Percentiles rank a stretch among this genome's conserved stretches.
Conservation (phyloP, 2,888 invertebrate genomes). For the Trisateles emortualis region DNA sequence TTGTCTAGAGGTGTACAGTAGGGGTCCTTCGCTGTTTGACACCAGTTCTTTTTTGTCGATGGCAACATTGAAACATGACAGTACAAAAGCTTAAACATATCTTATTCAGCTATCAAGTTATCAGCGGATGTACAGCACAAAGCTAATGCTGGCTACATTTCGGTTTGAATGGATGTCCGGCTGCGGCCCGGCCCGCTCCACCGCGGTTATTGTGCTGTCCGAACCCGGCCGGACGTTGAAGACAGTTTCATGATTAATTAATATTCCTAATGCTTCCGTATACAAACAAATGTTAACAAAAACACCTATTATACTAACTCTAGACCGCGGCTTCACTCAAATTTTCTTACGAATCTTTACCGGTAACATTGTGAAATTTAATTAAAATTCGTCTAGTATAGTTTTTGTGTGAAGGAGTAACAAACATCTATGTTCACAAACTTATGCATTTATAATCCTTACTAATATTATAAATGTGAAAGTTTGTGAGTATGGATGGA, state of each 20-base stretch:
- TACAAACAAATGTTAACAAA: constrained; percentile 28
- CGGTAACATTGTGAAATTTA: no score
- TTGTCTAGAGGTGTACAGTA: no score
- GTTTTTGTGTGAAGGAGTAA: no score
- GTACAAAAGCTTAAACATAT: constrained; percentile 8
- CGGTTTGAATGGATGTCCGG: constrained; percentile 37
- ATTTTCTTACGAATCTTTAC: no score
- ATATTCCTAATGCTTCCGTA: constrained; percentile 43
- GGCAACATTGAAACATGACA: not conserved
- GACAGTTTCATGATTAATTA: constrained; percentile 49
- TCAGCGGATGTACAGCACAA: constrained; percentile 18
- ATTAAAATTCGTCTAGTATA: no score
- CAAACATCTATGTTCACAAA: no score
- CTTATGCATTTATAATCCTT: no score
- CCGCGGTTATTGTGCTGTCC: constrained; percentile 29
- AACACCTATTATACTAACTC: constrained; percentile 28
- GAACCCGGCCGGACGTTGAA: constrained; percentile 44
- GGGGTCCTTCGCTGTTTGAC: no score
- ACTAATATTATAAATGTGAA: no score
- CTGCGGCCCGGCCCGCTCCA: constrained; percentile 14
- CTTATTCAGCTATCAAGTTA: constrained; percentile 17
- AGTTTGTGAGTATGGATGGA: no score
- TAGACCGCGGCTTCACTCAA: no score
- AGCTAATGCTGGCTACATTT: constrained; percentile 36
- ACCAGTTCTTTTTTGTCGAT: no score